Evolutionary conservation across 2,797 vertebrate species (phyloP), one percentile per base, ranked within the genome.

Genomic region (Protonibea diacanthus): DNA sequence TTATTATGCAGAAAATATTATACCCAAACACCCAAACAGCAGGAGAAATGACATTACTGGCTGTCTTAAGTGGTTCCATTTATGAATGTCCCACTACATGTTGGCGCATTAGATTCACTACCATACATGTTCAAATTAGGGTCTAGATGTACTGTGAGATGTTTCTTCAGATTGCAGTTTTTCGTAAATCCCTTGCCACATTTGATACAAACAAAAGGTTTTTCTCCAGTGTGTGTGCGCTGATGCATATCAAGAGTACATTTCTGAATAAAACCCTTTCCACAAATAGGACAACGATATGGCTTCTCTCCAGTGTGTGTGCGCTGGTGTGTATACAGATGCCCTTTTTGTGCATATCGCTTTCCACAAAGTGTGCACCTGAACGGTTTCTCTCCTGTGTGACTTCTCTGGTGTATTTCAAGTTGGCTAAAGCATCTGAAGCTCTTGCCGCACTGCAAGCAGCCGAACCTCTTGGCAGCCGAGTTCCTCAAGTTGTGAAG

Each of bases 241-340:
- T 94, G 92, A 78, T 96, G 95, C 94, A 95, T 95, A 60, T 96
- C 95, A 0, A 95, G 92, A n/a, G 94, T 95, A 75, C 95, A 96
- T 81, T 96, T 95, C 89, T 96, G 95, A 71, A 95, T 95, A 27
- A 95, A 96, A 21, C 94, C 93, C 85, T 95, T 96, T 45, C 93
- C 94, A 64, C 95, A 96, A 78, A 94, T 78, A 11, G 91, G 86
- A 85, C 95, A 96, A 14, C 93, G 90, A 67, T 96, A 96, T 0
- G 95, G 95, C 89, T 95, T 95, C 80, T 96, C 95, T 4, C 95
- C 95, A 0, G 95, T 95, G 86, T 95, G 95, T 6, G 95, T 96
- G 60, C 95, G 94, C 92, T 95, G 95, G 82, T 96, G 95, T 66
- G 94, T 95, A 56, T 96, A 95, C 57, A 96, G 83, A 71, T 95